Percentiles rank a stretch among this genome's conserved stretches.
phyloP scores from a whole-genome alignment of 2,888 invertebrate species.

The Charanyca ferruginea region DNA sequence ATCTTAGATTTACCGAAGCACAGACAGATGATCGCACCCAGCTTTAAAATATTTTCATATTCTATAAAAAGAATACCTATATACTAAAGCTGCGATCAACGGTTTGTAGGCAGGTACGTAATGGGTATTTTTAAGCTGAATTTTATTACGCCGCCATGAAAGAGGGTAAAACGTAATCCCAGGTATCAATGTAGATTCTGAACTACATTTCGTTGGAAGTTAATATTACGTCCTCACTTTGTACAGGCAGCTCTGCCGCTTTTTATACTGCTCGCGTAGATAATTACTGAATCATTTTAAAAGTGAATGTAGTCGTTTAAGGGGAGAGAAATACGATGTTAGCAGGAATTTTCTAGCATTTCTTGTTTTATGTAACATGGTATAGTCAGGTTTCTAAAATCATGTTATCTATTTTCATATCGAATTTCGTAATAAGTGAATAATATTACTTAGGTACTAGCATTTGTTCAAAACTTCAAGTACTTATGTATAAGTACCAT shows the following conservation, averaged over 20 bases:
- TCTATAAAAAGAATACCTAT: slow-evolving; percentile 69
- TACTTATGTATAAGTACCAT: too few relatives aligned
- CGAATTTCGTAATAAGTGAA: neutral
- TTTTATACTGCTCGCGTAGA: slow-evolving; percentile 46
- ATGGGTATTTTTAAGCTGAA: slow-evolving; percentile 88
- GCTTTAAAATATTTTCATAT: slow-evolving; percentile 69
- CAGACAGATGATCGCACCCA: slow-evolving; percentile 62
- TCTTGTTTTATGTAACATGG: slow-evolving; percentile 12
- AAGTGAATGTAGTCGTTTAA: slow-evolving; percentile 27
- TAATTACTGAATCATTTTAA: slow-evolving; percentile 46
- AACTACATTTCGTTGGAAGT: slow-evolving; percentile 76
- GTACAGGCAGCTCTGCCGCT: slow-evolving; percentile 49
- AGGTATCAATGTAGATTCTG: slow-evolving; percentile 83
- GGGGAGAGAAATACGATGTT: slow-evolving; percentile 2
- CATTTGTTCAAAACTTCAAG: too few relatives aligned
- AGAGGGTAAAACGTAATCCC: slow-evolving; percentile 89
- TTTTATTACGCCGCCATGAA: slow-evolving; percentile 89
- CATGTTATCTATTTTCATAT: slow-evolving; percentile 3
- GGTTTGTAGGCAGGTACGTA: slow-evolving; percentile 67
- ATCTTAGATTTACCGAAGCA: slow-evolving; percentile 51
- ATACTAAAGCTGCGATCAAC: slow-evolving; percentile 70
- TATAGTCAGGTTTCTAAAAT: neutral
- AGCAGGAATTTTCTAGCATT: neutral
- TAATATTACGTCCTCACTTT: slow-evolving; percentile 67
- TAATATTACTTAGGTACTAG: too few relatives aligned